Evolutionary conservation across 1,140 invertebrate genomes (phyloP).

Genomic region (Solenopsis invicta): DNA sequence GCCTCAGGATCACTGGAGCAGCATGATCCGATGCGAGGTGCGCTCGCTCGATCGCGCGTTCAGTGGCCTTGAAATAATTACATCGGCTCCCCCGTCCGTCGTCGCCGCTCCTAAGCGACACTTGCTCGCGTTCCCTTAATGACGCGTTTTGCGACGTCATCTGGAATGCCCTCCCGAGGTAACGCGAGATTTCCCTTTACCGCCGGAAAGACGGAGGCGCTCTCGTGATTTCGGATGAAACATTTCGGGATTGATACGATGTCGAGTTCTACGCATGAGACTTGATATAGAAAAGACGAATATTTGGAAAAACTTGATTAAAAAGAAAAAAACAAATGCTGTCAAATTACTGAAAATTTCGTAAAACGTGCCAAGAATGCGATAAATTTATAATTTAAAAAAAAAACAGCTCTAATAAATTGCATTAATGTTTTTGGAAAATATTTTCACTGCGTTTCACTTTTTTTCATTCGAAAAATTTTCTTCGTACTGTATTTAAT

Average conservation of each 20-base stretch:
- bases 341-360: neutral
- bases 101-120: slow-evolving; percentile 66
- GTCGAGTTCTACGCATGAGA: neutral
- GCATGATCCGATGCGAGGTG: slow-evolving; percentile 82
- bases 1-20: slow-evolving; percentile 82
- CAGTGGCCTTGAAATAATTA: slow-evolving; percentile 84
- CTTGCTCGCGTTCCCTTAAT: slow-evolving; percentile 73
- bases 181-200: slow-evolving; percentile 19
- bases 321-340: neutral
- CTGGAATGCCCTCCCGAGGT: slow-evolving; percentile 58
- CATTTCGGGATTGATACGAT: neutral
- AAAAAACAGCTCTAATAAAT: neutral
- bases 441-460: neutral
- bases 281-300: neutral
- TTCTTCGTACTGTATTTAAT: neutral
- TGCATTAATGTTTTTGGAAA: slow-evolving; percentile 2
- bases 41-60: slow-evolving; percentile 82
- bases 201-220: slow-evolving; percentile 25
- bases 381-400: neutral
- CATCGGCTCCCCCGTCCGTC: slow-evolving; percentile 65
- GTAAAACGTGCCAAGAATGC: neutral
- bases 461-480: neutral
- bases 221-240: slow-evolving; percentile 5
- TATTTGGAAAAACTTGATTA: neutral
- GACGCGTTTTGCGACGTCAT: slow-evolving; percentile 70